A percentile compares a stretch with the other conserved stretches of the same genome.
Conservation (phyloP, 2,113 vertebrate genomes). For the Sarotherodon lohbergeri region DNA sequence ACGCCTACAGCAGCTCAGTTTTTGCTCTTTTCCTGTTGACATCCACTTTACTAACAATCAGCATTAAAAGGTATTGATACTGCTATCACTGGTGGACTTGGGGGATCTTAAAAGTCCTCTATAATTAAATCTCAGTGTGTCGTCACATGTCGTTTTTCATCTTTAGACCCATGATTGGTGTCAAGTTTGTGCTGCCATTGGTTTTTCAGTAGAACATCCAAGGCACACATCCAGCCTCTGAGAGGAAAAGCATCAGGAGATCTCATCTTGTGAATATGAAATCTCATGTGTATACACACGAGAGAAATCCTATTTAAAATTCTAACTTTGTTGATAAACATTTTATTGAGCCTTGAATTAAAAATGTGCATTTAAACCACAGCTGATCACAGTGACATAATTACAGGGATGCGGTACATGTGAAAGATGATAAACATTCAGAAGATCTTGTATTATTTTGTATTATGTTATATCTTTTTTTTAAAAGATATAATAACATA, state of each 20-base stretch:
- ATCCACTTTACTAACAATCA: too few relatives aligned
- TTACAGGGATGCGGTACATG: rapidly evolving
- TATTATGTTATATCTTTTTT: not conserved
- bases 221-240: not conserved
- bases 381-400: not conserved
- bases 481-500: rapidly evolving
- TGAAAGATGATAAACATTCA: not conserved
- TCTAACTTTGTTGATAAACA: too few relatives aligned
- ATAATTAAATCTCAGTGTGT: too few relatives aligned
- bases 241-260: not conserved
- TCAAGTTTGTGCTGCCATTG: not conserved
- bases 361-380: not conserved
- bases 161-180: too few relatives aligned
- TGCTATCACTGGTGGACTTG: too few relatives aligned
- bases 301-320: not conserved
- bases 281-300: too few relatives aligned
- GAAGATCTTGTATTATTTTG: not conserved
- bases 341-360: too few relatives aligned
- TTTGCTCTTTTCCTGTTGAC: too few relatives aligned
- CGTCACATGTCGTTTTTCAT: too few relatives aligned
- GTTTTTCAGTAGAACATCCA: not conserved
- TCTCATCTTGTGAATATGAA: not conserved
- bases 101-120: too few relatives aligned
- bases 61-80: too few relatives aligned
- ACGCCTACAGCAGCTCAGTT: not conserved